A percentile compares a stretch with the other conserved stretches of the same genome.
These are phyloP conservation scores for Caenorhabditis drosophilae DNA, from an alignment of 2,888 invertebrate species.

Conservation along the genomic window DNA sequence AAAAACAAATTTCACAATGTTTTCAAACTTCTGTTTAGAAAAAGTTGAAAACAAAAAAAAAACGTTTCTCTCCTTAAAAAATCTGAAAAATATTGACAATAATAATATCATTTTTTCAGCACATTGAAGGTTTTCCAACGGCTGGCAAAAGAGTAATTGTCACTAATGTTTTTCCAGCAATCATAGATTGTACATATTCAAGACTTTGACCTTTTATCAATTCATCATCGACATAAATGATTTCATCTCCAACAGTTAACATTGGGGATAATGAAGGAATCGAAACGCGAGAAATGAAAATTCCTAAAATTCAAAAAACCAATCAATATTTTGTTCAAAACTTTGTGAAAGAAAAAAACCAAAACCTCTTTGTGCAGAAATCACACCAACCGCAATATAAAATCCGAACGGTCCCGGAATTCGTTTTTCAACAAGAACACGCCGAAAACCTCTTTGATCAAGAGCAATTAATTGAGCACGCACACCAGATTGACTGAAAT, in stretches of 20 bases:
- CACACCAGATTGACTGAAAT: constrained; percentile 36
- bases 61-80: too few species aligned
- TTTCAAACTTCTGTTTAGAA: too few species aligned
- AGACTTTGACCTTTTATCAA: constrained; percentile 51
- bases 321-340: not conserved
- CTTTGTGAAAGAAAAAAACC: not conserved
- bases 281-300: constrained; percentile 60
- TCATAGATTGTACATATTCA: constrained; percentile 56
- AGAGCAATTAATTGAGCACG: constrained; percentile 53
- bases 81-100: too few species aligned
- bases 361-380: constrained; percentile 55
- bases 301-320: constrained; percentile 50
- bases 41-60: too few species aligned
- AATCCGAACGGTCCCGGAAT: constrained; percentile 63
- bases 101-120: constrained; percentile 24
- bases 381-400: constrained; percentile 58
- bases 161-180: constrained; percentile 55
- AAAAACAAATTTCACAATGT: too few species aligned
- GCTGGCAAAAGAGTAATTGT: constrained; percentile 51
- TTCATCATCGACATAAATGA: constrained; percentile 58
- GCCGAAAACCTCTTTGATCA: constrained; percentile 54
- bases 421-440: constrained; percentile 53
- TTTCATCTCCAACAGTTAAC: constrained; percentile 60
- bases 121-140: constrained; percentile 49
- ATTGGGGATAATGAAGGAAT: constrained; percentile 53